These are phyloP conservation scores for Naso thynnoides DNA, from an alignment of 2,797 vertebrate species.

Conservation along the genomic window DNA sequence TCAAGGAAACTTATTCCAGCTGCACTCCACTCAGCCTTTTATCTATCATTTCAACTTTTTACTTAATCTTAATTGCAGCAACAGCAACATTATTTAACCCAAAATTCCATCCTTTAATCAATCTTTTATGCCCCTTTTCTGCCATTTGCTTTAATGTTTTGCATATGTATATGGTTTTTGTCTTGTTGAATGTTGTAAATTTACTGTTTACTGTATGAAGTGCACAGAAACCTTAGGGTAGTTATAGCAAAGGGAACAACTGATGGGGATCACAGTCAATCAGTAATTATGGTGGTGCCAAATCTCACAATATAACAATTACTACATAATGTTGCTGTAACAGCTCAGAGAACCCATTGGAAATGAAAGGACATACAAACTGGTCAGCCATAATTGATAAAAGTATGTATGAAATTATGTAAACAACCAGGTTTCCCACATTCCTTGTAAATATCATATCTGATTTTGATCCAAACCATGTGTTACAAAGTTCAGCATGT, in stretches of 20 bases:
- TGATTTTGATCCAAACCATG: not conserved
- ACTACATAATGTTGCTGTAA: not conserved
- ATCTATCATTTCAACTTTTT: conserved; percentile 14
- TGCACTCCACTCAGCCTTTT: conserved; percentile 17
- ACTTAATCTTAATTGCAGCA: conserved; percentile 4
- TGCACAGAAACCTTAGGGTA: too few relatives aligned
- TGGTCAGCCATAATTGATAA: not conserved
- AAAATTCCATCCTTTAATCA: conserved; percentile 17
- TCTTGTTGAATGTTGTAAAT: not conserved
- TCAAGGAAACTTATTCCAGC: not conserved
- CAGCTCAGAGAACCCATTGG: not conserved
- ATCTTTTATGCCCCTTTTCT: not conserved
- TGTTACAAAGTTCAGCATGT: not conserved
- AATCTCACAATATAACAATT: too few relatives aligned
- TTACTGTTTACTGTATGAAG: not conserved
- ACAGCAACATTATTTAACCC: conserved; percentile 9
- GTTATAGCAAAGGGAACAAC: too few relatives aligned
- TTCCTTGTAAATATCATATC: not conserved
- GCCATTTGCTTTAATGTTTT: not conserved
- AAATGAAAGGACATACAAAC: not conserved
- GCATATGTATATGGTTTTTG: not conserved
- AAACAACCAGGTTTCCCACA: not conserved
- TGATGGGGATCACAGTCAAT: too few relatives aligned
- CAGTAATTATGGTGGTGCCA: too few relatives aligned
- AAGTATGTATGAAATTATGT: not conserved